Percentiles rank a stretch among this genome's conserved stretches.
Evolutionary conservation across 2,797 vertebrate species (phyloP).

Genomic region (Martes flavigula): DNA sequence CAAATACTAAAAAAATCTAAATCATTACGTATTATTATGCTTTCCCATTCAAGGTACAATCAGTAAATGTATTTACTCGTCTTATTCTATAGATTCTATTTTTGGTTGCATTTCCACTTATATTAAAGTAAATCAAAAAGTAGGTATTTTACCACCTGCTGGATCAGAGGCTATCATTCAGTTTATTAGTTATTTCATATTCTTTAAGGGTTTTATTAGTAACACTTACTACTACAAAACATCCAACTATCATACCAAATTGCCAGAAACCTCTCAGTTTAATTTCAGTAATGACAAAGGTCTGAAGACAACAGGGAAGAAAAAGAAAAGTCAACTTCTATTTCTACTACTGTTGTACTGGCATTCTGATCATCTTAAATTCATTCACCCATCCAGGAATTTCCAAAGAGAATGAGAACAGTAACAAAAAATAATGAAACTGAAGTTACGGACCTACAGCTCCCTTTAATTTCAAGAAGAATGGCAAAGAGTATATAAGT

Average conservation of each 20-base stretch:
- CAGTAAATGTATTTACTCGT: slow-evolving; percentile 32
- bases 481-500: slow-evolving; percentile 56
- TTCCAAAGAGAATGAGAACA: slow-evolving; percentile 50
- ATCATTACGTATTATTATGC: slow-evolving; percentile 19
- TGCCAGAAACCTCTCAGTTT: slow-evolving; percentile 13
- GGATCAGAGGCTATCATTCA: slow-evolving; percentile 82
- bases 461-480: slow-evolving; percentile 70
- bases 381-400: background rate
- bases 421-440: background rate
- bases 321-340: slow-evolving; percentile 44
- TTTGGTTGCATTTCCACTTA: slow-evolving; percentile 45
- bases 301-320: slow-evolving; percentile 67
- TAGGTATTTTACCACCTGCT: slow-evolving; percentile 81
- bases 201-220: slow-evolving; percentile 45
- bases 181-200: slow-evolving; percentile 57
- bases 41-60: slow-evolving; percentile 44
- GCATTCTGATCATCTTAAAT: slow-evolving; percentile 36
- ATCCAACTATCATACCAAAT: background rate
- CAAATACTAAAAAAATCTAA: slow-evolving; percentile 44
- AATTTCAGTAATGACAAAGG: slow-evolving; percentile 38
- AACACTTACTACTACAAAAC: slow-evolving; percentile 45
- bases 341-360: slow-evolving; percentile 34
- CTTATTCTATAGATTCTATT: slow-evolving; percentile 4
- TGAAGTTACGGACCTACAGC: background rate
- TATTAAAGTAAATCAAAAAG: slow-evolving; percentile 82